Evolutionary conservation across 1,140 invertebrate genomes (phyloP).

Genomic region (Ceratina calcarata): DNA sequence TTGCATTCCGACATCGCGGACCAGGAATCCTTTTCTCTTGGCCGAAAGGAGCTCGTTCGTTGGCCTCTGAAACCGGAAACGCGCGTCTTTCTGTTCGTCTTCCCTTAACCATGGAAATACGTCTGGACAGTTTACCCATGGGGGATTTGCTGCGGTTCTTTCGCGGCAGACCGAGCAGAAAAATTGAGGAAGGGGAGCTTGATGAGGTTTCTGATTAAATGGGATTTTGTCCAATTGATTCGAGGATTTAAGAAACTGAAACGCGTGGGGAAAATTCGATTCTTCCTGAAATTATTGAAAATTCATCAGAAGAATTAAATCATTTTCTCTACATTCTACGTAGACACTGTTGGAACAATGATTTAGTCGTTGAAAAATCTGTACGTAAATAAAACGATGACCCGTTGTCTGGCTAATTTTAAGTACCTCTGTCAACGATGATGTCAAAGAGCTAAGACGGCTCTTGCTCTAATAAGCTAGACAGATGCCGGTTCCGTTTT

Average conservation of each 20-base stretch:
- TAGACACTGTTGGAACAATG: too few species aligned
- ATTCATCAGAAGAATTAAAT: too few species aligned
- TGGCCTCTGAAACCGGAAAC: constrained; percentile 9
- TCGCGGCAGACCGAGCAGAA: not conserved
- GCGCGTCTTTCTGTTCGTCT: not conserved
- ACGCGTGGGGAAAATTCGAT: too few species aligned
- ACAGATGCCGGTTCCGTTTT: not conserved
- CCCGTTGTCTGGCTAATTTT: not conserved
- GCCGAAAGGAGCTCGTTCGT: constrained; percentile 1
- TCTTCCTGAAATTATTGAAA: too few species aligned
- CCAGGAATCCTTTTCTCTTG: constrained; percentile 37
- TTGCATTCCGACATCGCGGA: constrained; percentile 34
- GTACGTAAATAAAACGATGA: not conserved
- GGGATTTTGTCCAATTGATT: not conserved
- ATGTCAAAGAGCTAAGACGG: not conserved
- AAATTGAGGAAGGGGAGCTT: not conserved
- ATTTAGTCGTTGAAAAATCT: too few species aligned
- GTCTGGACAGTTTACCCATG: not conserved
- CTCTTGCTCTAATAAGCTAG: constrained; percentile 5
- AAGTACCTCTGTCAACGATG: not conserved
- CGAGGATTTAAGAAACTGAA: not conserved
- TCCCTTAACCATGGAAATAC: not conserved
- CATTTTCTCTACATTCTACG: too few species aligned
- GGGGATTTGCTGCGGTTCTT: not conserved
- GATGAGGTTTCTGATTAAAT: not conserved